Base-by-base conservation (phyloP, 1,140 invertebrate genomes). In the Drosophila nigromelanica region DNA sequence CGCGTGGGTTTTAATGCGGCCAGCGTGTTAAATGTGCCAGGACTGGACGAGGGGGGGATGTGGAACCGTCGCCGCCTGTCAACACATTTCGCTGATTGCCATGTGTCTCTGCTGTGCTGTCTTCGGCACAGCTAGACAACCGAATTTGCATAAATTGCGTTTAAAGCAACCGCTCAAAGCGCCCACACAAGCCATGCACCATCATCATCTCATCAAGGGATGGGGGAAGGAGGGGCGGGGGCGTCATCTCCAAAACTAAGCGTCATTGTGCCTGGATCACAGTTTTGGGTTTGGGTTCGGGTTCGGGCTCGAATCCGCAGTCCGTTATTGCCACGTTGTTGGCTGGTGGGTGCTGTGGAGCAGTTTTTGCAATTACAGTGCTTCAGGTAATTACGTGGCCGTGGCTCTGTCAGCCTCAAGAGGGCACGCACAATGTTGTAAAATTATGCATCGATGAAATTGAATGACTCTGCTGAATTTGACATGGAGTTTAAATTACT, bases 401-500 rank as follows among this genome's bases (percentile, higher is more conserved):
- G 18, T 47, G 66, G 77, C 66, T 35, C 50, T 61, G 76, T 61
- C 76, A 77, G 63, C 64, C 71, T 81, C 82, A 64, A 86, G 82
- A 78, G 79, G 42, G 61, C 45, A 27, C 4, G 4, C 27, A 43
- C 42, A 71, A 62, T 58, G 52, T 69, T 77, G 73, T 64, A 69
- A 89, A 87, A 87, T 87, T 87, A 87, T 89, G 76, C 83, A 78
- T 68, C 79, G 76, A 82, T 89, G 82, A 76, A 79, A 89, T 76
- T 89, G 79, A 89, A 87, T 89, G 83, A 87, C 83, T 68, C 66
- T 73, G 71, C 83, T 90, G 87, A 90, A 90, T 89, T 81, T 90
- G 87, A 90, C 87, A 90, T 90, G 73, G 83, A 90, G 87, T 90
- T 90, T 82, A 90, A 90, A 90, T 90, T 90, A 80, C 87, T 80